Conservation (phyloP, 2,888 invertebrate species). For the Andrena flavipes region DNA sequence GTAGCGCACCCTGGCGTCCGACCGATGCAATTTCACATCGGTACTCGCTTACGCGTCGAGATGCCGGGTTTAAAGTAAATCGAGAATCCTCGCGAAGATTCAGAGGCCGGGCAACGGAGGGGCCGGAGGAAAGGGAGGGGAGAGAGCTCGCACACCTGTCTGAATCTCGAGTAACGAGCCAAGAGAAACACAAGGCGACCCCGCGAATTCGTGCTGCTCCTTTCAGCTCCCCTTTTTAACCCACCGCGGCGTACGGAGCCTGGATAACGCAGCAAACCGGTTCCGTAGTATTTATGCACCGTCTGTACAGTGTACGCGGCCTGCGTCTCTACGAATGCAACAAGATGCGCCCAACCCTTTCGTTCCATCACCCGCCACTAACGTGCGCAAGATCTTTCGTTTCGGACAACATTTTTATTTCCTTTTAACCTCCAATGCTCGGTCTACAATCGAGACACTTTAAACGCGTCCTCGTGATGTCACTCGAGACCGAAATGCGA, state of each 20-base stretch:
- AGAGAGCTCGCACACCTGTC: constrained; percentile 75
- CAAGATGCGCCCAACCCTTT: constrained; percentile 38
- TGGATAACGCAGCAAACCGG: constrained; percentile 66
- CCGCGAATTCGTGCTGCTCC: constrained; percentile 75
- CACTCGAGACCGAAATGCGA: neutral
- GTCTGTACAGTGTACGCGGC: constrained; percentile 38
- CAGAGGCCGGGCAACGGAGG: constrained; percentile 27
- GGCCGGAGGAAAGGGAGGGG: neutral
- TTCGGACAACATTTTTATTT: neutral
- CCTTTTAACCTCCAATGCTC: constrained; percentile 1
- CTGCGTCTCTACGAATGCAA: constrained; percentile 45
- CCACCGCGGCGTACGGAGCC: constrained; percentile 48
- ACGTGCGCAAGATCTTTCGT: constrained; percentile 6
- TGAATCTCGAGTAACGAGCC: constrained; percentile 81
- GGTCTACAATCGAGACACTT: neutral
- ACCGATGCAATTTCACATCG: constrained; percentile 2
- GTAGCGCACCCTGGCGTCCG: neutral
- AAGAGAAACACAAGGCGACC: constrained; percentile 76
- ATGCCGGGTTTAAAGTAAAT: constrained; percentile 44
- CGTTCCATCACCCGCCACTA: constrained; percentile 15
- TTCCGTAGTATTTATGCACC: constrained; percentile 62
- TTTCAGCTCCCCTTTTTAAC: constrained; percentile 64
- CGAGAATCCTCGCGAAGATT: constrained; percentile 35
- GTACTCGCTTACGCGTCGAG: constrained; percentile 11
- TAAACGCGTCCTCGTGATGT: neutral